Evolutionary conservation across 2,888 invertebrate genomes (phyloP).

Genomic region (Tinea trinotella): DNA sequence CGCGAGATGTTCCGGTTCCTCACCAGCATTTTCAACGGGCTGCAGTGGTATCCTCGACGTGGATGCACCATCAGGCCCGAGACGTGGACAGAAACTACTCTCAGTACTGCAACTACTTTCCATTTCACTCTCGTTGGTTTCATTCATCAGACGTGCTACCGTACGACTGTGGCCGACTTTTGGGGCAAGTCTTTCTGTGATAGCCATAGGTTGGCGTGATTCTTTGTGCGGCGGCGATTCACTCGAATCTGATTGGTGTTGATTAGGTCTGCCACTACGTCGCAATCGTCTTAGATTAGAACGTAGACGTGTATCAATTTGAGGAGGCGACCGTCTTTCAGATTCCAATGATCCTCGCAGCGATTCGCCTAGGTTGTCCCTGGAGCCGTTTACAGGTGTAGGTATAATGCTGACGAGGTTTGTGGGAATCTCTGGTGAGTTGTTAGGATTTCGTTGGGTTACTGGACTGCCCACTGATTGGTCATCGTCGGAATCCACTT

Average conservation of each 20-base stretch:
- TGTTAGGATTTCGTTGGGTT: conserved; percentile 45
- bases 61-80: conserved; percentile 37
- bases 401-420: conserved; percentile 72
- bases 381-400: conserved; percentile 72
- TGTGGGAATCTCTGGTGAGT: conserved; percentile 36
- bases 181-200: conserved; percentile 37
- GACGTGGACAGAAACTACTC: conserved; percentile 42
- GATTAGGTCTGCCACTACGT: conserved; percentile 41
- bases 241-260: conserved; percentile 47
- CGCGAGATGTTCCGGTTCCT: conserved; percentile 63
- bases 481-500: conserved; percentile 77
- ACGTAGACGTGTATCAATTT: conserved; percentile 34
- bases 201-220: conserved; percentile 34
- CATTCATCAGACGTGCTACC: conserved; percentile 60
- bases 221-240: conserved; percentile 54
- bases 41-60: conserved; percentile 40
- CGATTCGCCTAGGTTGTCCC: conserved; percentile 53
- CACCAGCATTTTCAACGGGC: conserved; percentile 44
- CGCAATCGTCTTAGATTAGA: conserved; percentile 37
- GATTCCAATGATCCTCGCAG: conserved; percentile 42
- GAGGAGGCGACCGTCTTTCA: conserved; percentile 35
- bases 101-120: conserved; percentile 64
- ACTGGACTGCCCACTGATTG: conserved; percentile 56
- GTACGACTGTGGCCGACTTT: conserved; percentile 41
- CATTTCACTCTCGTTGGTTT: conserved; percentile 64